phyloP scores from a whole-genome alignment of 2,888 invertebrate genomes.

The Steinernema hermaphroditum region DNA sequence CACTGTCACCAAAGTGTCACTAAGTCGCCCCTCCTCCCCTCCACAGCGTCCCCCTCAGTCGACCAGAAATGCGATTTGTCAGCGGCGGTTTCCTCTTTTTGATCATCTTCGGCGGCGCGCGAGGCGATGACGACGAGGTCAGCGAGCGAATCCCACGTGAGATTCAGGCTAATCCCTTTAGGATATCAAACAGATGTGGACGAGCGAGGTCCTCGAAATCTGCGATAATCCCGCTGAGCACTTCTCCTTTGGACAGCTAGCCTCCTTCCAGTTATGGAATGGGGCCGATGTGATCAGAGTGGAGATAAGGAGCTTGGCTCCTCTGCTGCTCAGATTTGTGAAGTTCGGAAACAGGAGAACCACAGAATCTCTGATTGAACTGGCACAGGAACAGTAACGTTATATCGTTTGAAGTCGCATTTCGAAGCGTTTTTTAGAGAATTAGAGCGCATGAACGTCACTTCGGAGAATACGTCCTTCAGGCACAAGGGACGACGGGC shows the following conservation, averaged over 20 bases:
- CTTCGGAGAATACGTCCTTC: background rate
- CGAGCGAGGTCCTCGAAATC: background rate
- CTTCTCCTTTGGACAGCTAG: background rate
- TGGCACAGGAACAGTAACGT: slow-evolving; percentile 1
- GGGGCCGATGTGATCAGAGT: background rate
- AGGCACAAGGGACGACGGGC: slow-evolving; percentile 43
- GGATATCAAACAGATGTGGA: slow-evolving; percentile 23
- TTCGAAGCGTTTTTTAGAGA: background rate
- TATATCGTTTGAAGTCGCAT: background rate
- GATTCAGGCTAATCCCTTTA: slow-evolving; percentile 16
- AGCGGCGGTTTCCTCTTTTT: slow-evolving; percentile 18
- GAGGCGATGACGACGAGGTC: slow-evolving; percentile 11
- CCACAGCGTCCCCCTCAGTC: background rate
- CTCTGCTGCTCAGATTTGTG: background rate
- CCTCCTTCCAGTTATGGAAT: background rate
- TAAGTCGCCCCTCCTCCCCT: background rate
- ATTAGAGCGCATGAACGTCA: slow-evolving; percentile 7
- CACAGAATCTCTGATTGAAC: background rate
- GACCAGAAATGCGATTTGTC: slow-evolving; percentile 17
- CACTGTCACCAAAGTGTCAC: slow-evolving; percentile 19
- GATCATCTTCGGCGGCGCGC: background rate
- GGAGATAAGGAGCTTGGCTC: background rate
- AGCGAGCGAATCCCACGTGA: background rate
- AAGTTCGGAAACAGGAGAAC: background rate
- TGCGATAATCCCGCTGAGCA: slow-evolving; percentile 16